Percentiles rank a stretch among this genome's conserved stretches.
Conservation (phyloP, 2,797 vertebrate species). For the Chromobotia macracanthus region DNA sequence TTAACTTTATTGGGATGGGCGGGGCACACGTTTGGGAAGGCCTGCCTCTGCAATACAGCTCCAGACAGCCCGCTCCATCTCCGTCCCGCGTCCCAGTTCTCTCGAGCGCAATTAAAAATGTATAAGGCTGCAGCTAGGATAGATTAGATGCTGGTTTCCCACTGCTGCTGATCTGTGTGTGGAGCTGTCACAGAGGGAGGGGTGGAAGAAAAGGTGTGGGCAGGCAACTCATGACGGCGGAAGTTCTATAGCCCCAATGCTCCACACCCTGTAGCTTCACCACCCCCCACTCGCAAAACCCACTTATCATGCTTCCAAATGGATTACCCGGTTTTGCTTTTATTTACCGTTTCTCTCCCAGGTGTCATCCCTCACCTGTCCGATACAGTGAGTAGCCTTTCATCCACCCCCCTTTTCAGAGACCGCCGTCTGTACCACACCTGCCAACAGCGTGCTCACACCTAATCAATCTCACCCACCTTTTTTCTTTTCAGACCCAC, state of each 20-base stretch:
- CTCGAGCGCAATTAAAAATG: slow-evolving; percentile 77
- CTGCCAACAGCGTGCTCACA: slow-evolving; percentile 78
- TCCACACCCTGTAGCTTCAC: slow-evolving; percentile 1
- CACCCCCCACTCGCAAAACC: slow-evolving; percentile 22
- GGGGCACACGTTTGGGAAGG: slow-evolving; percentile 41
- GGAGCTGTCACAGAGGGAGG: slow-evolving; percentile 77
- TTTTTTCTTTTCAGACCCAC: slow-evolving; percentile 37
- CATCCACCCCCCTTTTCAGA: slow-evolving; percentile 62
- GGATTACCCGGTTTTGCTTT: slow-evolving; percentile 74
- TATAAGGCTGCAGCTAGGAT: slow-evolving; percentile 71
- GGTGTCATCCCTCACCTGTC: slow-evolving; percentile 84
- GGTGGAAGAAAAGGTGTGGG: slow-evolving; percentile 52
- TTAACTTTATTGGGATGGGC: slow-evolving; percentile 56
- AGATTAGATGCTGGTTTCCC: slow-evolving; percentile 74
- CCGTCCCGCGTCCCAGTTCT: slow-evolving; percentile 44
- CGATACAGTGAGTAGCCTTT: slow-evolving; percentile 79
- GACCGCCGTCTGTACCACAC: slow-evolving; percentile 65
- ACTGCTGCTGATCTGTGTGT: slow-evolving; percentile 74
- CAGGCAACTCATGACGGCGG: slow-evolving; percentile 30
- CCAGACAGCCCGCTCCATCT: slow-evolving; percentile 54
- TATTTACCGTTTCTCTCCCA: slow-evolving; percentile 74
- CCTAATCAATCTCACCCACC: slow-evolving; percentile 81
- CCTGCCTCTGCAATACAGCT: slow-evolving; percentile 51
- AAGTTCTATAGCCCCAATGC: slow-evolving; percentile 21
- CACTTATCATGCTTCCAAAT: slow-evolving; percentile 55